These are phyloP conservation scores for Eueides isabella DNA, from an alignment of 1,140 invertebrate species.

Conservation along the genomic window DNA sequence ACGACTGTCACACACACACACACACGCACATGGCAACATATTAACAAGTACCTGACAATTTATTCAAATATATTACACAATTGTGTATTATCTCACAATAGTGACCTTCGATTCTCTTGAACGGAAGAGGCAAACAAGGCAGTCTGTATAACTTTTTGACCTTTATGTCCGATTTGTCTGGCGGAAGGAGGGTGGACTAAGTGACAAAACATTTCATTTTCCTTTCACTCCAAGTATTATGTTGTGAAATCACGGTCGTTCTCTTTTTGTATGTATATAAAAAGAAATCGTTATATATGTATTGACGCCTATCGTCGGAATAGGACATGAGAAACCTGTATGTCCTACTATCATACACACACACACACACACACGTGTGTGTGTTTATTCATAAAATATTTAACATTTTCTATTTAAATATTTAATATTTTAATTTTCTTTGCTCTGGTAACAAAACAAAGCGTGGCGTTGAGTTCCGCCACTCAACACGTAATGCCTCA, in stretches of 20 bases:
- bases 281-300: not conserved
- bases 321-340: too few species aligned
- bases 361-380: too few species aligned
- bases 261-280: not conserved
- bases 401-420: too few species aligned
- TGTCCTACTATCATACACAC: too few species aligned
- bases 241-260: not conserved
- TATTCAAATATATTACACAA: not conserved
- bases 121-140: not conserved
- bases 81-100: not conserved
- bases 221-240: not conserved
- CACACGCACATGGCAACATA: not conserved
- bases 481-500: too few species aligned
- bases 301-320: too few species aligned
- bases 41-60: not conserved
- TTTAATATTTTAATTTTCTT: too few species aligned
- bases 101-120: not conserved
- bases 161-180: not conserved
- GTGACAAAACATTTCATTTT: not conserved
- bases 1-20: not conserved
- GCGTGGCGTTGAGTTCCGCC: too few species aligned
- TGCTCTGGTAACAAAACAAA: too few species aligned
- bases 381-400: too few species aligned
- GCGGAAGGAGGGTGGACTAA: not conserved
- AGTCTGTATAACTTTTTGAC: not conserved